These are phyloP conservation scores for Lagorchestes hirsutus DNA, from an alignment of 2,797 vertebrate genomes.

Conservation along the genomic window DNA sequence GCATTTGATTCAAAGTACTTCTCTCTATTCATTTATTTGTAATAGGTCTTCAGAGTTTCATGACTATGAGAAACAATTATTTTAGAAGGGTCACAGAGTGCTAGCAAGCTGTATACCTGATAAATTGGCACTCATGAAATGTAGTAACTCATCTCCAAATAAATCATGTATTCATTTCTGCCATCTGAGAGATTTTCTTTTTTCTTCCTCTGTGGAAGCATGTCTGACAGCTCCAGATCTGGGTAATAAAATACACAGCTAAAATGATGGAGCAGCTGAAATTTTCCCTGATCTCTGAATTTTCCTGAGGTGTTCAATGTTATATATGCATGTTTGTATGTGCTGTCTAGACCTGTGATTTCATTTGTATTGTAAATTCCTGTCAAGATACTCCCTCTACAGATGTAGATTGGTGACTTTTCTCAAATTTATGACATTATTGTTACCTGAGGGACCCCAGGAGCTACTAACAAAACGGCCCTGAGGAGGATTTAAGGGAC, in stretches of 20 bases:
- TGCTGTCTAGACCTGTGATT: neutral
- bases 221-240: neutral
- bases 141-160: neutral
- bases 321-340: neutral
- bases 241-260: neutral
- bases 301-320: neutral
- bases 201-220: neutral
- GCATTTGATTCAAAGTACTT: conserved; percentile 53
- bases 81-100: neutral
- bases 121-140: conserved; percentile 19
- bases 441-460: neutral
- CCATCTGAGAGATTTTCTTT: conserved; percentile 2
- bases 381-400: neutral
- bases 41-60: conserved; percentile 61
- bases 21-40: conserved; percentile 60
- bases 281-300: neutral
- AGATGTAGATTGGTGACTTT: neutral
- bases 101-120: neutral
- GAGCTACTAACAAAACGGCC: neutral
- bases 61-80: conserved; percentile 49
- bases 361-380: neutral
- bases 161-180: conserved; percentile 57
- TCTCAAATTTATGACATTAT: neutral
- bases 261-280: neutral
- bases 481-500: neutral